A percentile compares a stretch with the other conserved stretches of the same genome.
phyloP scores from a whole-genome alignment of 2,797 vertebrate genomes.

The Alca torda region DNA sequence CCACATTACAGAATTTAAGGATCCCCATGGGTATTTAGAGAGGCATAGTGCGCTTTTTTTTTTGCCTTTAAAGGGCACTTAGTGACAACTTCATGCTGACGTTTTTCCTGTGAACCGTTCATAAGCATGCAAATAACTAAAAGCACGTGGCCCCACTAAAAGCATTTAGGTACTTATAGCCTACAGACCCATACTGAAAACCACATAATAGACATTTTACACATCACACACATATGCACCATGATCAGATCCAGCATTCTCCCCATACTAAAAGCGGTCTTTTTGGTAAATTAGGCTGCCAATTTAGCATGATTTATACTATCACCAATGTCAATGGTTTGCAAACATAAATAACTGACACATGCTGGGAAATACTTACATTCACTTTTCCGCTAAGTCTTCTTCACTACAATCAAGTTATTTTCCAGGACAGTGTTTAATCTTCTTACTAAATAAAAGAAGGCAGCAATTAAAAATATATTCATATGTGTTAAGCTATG shows the following conservation, averaged over 20 bases:
- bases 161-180: background rate
- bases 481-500: background rate
- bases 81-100: background rate
- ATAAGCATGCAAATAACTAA: background rate
- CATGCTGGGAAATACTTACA: constrained; percentile 51
- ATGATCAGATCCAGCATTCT: background rate
- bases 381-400: constrained; percentile 40
- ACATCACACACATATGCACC: background rate
- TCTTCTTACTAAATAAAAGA: constrained; percentile 60
- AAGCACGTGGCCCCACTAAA: background rate
- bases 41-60: background rate
- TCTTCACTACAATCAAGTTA: constrained; percentile 58
- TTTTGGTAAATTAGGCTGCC: background rate
- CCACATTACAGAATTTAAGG: background rate
- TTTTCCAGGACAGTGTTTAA: constrained; percentile 51
- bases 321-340: background rate
- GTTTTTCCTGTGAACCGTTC: background rate
- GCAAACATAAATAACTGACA: background rate
- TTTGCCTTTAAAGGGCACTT: background rate
- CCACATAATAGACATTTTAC: background rate
- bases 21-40: background rate
- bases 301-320: background rate
- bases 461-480: constrained; percentile 19
- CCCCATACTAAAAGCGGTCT: background rate
- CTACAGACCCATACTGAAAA: background rate